Conservation (phyloP, 2,797 vertebrate species). For the Myotis vivesi region DNA sequence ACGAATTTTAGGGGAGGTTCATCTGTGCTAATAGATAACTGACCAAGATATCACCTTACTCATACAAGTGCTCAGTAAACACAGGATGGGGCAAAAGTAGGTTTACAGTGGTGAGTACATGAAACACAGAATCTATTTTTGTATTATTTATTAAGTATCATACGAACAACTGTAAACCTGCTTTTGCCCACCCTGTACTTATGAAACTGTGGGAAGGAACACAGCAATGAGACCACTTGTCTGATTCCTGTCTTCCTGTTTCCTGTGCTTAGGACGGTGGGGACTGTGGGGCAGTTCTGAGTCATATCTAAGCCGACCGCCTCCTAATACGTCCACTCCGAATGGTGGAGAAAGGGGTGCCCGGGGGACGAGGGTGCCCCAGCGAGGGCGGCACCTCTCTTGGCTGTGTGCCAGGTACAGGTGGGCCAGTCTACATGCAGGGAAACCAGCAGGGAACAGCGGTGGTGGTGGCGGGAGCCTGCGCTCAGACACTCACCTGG, state of each 20-base stretch:
- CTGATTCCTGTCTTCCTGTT: not conserved
- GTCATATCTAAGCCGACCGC: not conserved
- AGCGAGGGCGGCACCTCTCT: not conserved
- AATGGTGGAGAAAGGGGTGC: not conserved
- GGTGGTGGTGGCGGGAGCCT: accelerated
- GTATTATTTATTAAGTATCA: not conserved
- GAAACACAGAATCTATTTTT: not conserved
- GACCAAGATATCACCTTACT: not conserved
- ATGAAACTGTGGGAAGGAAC: not conserved
- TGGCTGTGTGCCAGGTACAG: not conserved
- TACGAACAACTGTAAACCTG: not conserved
- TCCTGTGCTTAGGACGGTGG: not conserved
- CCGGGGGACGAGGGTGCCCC: not conserved
- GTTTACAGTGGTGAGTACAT: not conserved
- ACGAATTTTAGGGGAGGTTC: not conserved
- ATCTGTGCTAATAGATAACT: not conserved
- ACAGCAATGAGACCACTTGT: not conserved
- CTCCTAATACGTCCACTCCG: not conserved
- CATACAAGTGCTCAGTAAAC: not conserved
- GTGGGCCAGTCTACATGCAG: not conserved
- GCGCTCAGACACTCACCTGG: conserved; percentile 72
- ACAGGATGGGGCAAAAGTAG: not conserved
- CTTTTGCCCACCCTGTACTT: not conserved
- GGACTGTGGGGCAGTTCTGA: not conserved
- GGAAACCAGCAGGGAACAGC: not conserved